Evolutionary conservation across 2,888 invertebrate genomes (phyloP), one percentile per base, ranked within the genome.

Genomic region (Cylloceria caligata): DNA sequence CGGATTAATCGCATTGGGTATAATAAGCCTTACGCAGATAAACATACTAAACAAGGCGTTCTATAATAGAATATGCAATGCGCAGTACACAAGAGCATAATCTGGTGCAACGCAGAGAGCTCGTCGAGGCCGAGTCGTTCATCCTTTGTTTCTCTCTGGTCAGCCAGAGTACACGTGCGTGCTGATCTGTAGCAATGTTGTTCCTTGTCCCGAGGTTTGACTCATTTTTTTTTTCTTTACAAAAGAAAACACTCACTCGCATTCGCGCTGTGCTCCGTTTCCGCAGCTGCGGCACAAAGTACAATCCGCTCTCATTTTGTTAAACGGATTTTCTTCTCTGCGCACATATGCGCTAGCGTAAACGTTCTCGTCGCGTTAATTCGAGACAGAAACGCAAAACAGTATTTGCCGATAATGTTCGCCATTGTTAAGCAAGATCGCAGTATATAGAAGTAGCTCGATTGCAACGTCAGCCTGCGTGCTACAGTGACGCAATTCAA

Each of bases 251-350:
- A 39, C 42, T 57, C 24, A 74, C 42, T 36, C n/a, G n/a, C n/a
- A n/a, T n/a, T n/a, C n/a, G n/a, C n/a, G n/a, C n/a, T n/a, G n/a
- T n/a, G n/a, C 52, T 11, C 7, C 5, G 30, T n/a, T 36, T 72
- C 62, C 76, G 73, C 85, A 85, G 83, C 85, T 85, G 85, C 81
- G 79, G 74, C 68, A 71, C 84, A 84, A 76, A 83, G 83, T 84
- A 68, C 76, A 75, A 60, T 9, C 60, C 34, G 34, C 30, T 30
- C 36, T 16, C 60, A 34, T 34, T 27, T 9, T 57, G 30, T 30
- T 30, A 0, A 6, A 7, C 30, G 13, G 30, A 30, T 57, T 57
- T 57, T 57, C 7, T 30, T 57, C 16, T 3, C 5, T 21, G 9
- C 47, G 47, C 47, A 47, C 5, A 47, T 47, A 19, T 3, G 7